Evolutionary conservation across 2,888 invertebrate species (phyloP), one percentile per base, ranked within the genome.

Genomic region (Lasioglossum leucozonium): DNA sequence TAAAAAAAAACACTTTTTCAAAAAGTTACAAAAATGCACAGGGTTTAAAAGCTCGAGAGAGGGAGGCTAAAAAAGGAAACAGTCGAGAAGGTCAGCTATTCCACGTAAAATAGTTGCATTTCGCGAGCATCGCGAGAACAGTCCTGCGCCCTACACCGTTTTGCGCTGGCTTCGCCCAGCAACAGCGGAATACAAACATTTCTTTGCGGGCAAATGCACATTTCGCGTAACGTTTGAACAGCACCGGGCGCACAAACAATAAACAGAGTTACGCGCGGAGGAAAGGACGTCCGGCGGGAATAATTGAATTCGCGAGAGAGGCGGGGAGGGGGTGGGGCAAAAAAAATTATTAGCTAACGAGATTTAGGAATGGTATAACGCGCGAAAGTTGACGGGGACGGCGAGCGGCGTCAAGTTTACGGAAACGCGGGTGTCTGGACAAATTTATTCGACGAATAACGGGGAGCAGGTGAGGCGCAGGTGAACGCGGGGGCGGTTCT

Each of bases 401-500:
- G n/a, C n/a, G n/a, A n/a, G n/a, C 62, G n/a, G n/a, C 62, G 62
- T 16, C 62, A 30, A 30, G 72, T 67, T 76, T 67, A 72, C 67
- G 65, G 72, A 55, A 78, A 30, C 47, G 4, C 51, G 58, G 13
- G 11, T n/a, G 8, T n/a, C 13, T 42, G n/a, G 77, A 77, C 74
- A 74, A 72, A 65, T 84, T 73, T 47, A n/a, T 73, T 44, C 16
- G 30, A 58, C 30, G 13, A 11, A 51, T 13, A 42, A 37, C 13
- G 30, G 47, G 4, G 30, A 1, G 55, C n/a, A 55, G 55, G 55
- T n/a, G 55, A 55, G n/a, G n/a, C 55, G 55, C n/a, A n/a, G n/a
- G n/a, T 55, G 55, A 55, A 10, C 16, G 30, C 51, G 34, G 67
- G 18, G 22, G 40, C 4, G 47, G 2, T 58, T 6, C n/a, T 37